These are phyloP conservation scores for Sebastes itinus DNA, from an alignment of 2,797 vertebrate genomes.

Conservation along the genomic window DNA sequence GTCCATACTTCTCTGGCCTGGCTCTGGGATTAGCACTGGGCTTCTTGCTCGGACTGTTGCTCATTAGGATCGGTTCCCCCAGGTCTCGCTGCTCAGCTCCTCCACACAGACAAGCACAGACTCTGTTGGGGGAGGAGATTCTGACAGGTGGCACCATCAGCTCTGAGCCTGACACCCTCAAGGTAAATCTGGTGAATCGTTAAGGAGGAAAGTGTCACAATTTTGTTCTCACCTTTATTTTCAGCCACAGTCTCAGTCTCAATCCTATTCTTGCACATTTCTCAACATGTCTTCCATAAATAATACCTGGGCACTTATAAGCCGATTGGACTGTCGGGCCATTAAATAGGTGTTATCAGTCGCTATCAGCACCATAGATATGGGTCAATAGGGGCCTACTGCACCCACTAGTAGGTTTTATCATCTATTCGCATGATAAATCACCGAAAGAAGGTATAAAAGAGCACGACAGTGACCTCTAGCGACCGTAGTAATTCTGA, in stretches of 20 bases:
- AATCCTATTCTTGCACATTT: not conserved
- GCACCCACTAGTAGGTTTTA: no score
- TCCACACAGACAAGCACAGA: slow-evolving; percentile 6
- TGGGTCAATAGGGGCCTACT: no score
- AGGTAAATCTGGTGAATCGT: slow-evolving; percentile 75
- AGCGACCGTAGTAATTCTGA: no score
- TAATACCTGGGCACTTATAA: not conserved
- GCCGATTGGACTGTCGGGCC: no score
- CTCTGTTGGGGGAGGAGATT: slow-evolving; percentile 36
- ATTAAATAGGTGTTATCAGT: no score
- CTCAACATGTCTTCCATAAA: not conserved
- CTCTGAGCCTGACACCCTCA: slow-evolving; percentile 61
- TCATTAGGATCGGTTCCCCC: slow-evolving; percentile 78
- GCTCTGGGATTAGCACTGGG: slow-evolving; percentile 86
- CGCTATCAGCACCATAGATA: no score
- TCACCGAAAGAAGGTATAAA: no score
- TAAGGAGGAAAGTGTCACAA: not conserved
- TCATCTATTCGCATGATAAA: no score
- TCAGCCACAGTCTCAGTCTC: not conserved
- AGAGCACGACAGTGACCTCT: rapidly evolving
- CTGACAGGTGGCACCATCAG: slow-evolving; percentile 13
- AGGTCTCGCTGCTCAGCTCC: not conserved
- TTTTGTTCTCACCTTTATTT: not conserved
- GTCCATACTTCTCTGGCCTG: slow-evolving; percentile 87
- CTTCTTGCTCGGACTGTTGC: slow-evolving; percentile 85